Percentiles rank a stretch among this genome's conserved stretches.
Evolutionary conservation across 2,888 invertebrate genomes (phyloP).

Genomic region (Acanthosoma haemorrhoidale): DNA sequence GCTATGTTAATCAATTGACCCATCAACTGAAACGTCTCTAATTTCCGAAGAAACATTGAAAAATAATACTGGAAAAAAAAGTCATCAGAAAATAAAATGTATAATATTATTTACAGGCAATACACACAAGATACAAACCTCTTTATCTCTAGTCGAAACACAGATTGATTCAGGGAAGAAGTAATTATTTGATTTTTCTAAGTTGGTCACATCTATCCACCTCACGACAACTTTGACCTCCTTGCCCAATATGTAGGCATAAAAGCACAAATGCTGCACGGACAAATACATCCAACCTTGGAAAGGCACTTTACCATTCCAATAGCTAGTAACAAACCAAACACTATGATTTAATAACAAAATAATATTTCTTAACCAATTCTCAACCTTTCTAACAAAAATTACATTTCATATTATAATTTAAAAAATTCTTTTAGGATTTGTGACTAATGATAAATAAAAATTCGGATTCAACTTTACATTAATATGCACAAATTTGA

Average conservation of each 20-base stretch:
- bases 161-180: slow-evolving; percentile 81
- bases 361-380: neutral
- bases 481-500: too few species aligned
- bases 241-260: slow-evolving; percentile 86
- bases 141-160: slow-evolving; percentile 75
- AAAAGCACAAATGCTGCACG: slow-evolving; percentile 91
- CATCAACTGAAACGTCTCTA: slow-evolving; percentile 86
- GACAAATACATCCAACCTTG: slow-evolving; percentile 98
- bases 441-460: too few species aligned
- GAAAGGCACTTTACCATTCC: slow-evolving; percentile 87
- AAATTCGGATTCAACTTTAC: too few species aligned
- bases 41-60: slow-evolving; percentile 82
- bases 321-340: slow-evolving; percentile 52
- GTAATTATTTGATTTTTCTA: slow-evolving; percentile 69
- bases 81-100: too few species aligned
- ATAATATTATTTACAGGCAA: too few species aligned
- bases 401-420: neutral
- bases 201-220: slow-evolving; percentile 83
- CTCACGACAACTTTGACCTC: slow-evolving; percentile 83
- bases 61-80: slow-evolving; percentile 67
- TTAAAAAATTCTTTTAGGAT: too few species aligned
- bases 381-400: neutral
- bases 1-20: slow-evolving; percentile 94
- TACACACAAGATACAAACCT: too few species aligned
- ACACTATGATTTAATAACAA: neutral